A percentile compares a stretch with the other conserved stretches of the same genome.
These are phyloP conservation scores for Hermaeophaga mercurialis DNA, from an alignment of 2,888 invertebrate genomes.

Conservation along the genomic window DNA sequence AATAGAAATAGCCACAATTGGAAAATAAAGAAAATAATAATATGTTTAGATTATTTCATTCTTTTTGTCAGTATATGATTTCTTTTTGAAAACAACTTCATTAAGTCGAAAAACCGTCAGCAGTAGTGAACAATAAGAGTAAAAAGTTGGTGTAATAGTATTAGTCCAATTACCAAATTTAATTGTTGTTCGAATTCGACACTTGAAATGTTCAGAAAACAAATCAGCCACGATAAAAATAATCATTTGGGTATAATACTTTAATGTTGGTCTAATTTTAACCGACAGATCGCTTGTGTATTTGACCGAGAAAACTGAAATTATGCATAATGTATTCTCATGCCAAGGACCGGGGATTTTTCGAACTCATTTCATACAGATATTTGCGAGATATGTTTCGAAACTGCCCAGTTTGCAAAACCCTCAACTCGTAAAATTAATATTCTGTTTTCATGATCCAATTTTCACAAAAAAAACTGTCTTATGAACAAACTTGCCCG, in stretches of 20 bases:
- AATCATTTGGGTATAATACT: slow-evolving; percentile 26
- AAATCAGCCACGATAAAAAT: slow-evolving; percentile 2
- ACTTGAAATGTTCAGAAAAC: neutral
- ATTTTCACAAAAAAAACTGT: slow-evolving; percentile 7
- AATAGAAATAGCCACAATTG: too few species aligned
- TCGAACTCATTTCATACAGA: slow-evolving; percentile 28
- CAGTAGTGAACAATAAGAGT: too few species aligned
- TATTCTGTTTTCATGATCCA: slow-evolving; percentile 15
- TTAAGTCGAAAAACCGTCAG: too few species aligned
- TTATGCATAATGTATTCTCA: slow-evolving; percentile 28
- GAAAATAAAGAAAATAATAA: too few species aligned
- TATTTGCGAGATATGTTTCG: slow-evolving; percentile 27
- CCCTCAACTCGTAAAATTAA: slow-evolving; percentile 2
- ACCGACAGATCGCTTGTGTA: slow-evolving; percentile 25
- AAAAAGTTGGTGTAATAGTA: too few species aligned
- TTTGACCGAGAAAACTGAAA: slow-evolving; percentile 33
- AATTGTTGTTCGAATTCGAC: neutral
- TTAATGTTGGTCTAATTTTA: slow-evolving; percentile 27
- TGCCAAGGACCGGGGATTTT: slow-evolving; percentile 34
- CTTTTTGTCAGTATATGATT: too few species aligned
- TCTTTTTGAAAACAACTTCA: too few species aligned
- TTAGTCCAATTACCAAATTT: too few species aligned
- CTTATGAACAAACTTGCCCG: too few species aligned
- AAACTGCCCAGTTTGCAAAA: slow-evolving; percentile 22
- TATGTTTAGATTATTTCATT: too few species aligned